Conservation (phyloP, 2,888 invertebrate genomes). For the Sinhomidia bicolor region DNA sequence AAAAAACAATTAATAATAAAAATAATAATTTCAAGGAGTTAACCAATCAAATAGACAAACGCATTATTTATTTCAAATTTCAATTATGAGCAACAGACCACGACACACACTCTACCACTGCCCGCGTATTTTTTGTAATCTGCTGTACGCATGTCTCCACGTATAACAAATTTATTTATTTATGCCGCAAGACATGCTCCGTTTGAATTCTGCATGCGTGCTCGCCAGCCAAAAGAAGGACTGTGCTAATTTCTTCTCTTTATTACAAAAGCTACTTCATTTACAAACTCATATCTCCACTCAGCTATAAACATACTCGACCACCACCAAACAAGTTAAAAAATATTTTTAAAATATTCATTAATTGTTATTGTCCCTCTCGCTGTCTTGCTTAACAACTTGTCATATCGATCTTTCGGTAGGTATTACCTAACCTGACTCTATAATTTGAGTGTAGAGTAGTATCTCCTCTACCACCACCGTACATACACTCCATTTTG, state of each 20-base stretch:
- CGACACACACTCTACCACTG: neutral
- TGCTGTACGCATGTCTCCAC: neutral
- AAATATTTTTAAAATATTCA: neutral
- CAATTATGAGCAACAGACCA: neutral
- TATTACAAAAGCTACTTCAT: constrained; percentile 48
- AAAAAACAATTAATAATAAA: constrained; percentile 25
- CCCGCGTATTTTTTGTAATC: neutral
- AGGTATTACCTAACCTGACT: constrained; percentile 27
- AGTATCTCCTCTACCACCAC: no score
- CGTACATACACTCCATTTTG: neutral
- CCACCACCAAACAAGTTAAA: no score
- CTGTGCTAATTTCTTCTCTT: constrained; percentile 35
- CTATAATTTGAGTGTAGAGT: neutral
- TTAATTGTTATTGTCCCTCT: neutral
- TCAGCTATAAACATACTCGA: no score
- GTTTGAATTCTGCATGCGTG: constrained; percentile 43
- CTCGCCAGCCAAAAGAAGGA: neutral
- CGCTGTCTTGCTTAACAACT: constrained; percentile 33
- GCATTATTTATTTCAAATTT: neutral
- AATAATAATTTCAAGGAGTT: constrained; percentile 2
- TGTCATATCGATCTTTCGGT: neutral
- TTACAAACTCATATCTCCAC: constrained; percentile 52
- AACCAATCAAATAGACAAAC: neutral
- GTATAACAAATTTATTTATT: neutral
- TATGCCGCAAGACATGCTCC: neutral